Evolutionary conservation across 2,888 invertebrate genomes (phyloP), one percentile per base, ranked within the genome.

Genomic region (Teleogryllus oceanicus): DNA sequence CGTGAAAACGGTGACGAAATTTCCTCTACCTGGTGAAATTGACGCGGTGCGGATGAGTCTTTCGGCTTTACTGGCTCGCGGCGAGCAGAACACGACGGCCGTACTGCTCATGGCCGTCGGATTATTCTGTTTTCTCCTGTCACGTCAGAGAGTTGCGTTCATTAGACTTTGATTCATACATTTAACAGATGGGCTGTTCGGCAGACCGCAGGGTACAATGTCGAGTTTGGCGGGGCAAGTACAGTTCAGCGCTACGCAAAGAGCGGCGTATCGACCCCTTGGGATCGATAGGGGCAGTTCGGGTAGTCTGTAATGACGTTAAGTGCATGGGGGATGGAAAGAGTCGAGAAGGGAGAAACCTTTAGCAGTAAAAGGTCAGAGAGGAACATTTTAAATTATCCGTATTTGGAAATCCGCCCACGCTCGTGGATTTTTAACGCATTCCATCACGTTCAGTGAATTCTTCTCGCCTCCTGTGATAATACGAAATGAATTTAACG

Each of bases 141-240:
- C 62, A 62, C 62, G 13, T 62, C 62, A 62, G 16, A 18, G 62
- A n/a, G n/a, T 5, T n/a, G 13, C 62, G 62, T 62, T 62, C 16
- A 62, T 62, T n/a, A 62, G 62, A 62, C 62, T 62, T 62, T 62
- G 62, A 62, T 62, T 62, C 62, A 62, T 62, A 62, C 62, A 62
- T 62, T 62, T 62, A 62, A 62, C 62, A 62, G 62, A 62, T 62
- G 62, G 13, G 62, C 16, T 62, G 62, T 62, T 62, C 62, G 62
- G 62, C 62, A 18, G n/a, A 62, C 62, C 62, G 62, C 62, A 62
- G n/a, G 62, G 4, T 62, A 18, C n/a, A 62, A 62, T 62, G 16
- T 62, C 13, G 62, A 62, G n/a, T 62, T 62, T 62, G 62, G n/a
- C 62, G 62, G 37, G 16, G 62, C 62, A 62, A 62, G 62, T 62